phyloP scores from a whole-genome alignment of 2,888 invertebrate genomes.

The Hemaris fuciformis region DNA sequence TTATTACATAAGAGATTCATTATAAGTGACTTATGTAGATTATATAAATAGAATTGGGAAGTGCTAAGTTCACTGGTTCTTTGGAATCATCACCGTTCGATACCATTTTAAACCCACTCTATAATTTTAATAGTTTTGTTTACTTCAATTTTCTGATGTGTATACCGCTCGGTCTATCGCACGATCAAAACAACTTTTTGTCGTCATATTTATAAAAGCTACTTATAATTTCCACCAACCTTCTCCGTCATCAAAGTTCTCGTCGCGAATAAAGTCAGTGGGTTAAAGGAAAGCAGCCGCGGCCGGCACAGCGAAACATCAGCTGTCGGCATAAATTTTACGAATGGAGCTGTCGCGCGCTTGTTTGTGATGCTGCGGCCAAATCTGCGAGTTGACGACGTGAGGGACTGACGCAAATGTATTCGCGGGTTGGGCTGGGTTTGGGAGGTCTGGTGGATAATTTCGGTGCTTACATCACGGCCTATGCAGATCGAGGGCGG shows the following conservation, averaged over 20 bases:
- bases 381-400: neutral
- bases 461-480: neutral
- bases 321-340: neutral
- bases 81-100: no score
- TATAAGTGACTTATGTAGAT: no score
- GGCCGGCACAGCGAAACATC: neutral
- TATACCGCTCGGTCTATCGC: no score
- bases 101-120: neutral
- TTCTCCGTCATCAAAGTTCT: neutral
- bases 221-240: neutral
- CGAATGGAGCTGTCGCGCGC: neutral
- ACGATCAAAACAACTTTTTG: neutral
- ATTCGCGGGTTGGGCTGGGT: neutral
- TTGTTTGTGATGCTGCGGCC: neutral
- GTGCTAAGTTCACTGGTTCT: no score
- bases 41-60: no score
- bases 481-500: no score
- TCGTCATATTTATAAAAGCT: neutral
- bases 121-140: neutral
- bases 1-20: no score
- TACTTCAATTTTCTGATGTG: neutral
- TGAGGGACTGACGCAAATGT: neutral
- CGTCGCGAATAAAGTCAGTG: neutral
- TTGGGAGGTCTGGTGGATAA: neutral
- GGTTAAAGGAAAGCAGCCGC: neutral